Base-by-base conservation (phyloP, 2,113 vertebrate species). In the Puntigrus tetrazona region DNA sequence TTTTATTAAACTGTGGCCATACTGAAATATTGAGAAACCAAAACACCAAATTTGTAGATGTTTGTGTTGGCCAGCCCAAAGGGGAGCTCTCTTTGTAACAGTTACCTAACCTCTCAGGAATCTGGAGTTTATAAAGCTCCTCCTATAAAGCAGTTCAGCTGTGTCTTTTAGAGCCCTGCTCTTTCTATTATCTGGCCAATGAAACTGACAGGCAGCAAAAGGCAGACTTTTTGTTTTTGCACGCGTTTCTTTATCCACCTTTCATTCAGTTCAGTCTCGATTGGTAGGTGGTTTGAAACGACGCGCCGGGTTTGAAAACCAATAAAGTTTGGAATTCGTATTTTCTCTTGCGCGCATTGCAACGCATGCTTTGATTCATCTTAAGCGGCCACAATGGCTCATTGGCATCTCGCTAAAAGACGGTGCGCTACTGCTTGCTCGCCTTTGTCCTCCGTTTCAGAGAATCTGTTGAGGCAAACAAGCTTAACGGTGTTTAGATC, bases 91-190 rank as follows among this genome's bases (percentile, higher is more conserved):
- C 52, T 59, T 16, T 22, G 34, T 43, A 7, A 31, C 25, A 4
- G 41, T 81, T 65, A 81, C 59, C 61, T 81, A 45, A 81, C 25
- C 78, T 81, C 78, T 81, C 43, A 67, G 78, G 78, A 81, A 81
- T 81, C 78, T 81, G 61, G 57, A 65, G 61, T 81, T 69, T 81
- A 67, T 36, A 47, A 67, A 50, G 78, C 78, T 81, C 59, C 41
- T 81, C 78, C 75, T 81, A 52, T 81, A 47, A 67, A 34, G 59
- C 61, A 13, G 38, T 34, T 36, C 43, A 7, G 27, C 25, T 3
- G 22, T 41, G n/a, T 63, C 61, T 81, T 65, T 13, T 29, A 20
- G 31, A 29, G 57, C 55, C 2, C 38, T 63, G 57, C 57, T 63
- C 55, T 59, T 78, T 25, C 31, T 55, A 25, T 36, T 78, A 55